Evolutionary conservation across 2,797 vertebrate species (phyloP), one percentile per base, ranked within the genome.

Genomic region (Cyclopterus lumpus): DNA sequence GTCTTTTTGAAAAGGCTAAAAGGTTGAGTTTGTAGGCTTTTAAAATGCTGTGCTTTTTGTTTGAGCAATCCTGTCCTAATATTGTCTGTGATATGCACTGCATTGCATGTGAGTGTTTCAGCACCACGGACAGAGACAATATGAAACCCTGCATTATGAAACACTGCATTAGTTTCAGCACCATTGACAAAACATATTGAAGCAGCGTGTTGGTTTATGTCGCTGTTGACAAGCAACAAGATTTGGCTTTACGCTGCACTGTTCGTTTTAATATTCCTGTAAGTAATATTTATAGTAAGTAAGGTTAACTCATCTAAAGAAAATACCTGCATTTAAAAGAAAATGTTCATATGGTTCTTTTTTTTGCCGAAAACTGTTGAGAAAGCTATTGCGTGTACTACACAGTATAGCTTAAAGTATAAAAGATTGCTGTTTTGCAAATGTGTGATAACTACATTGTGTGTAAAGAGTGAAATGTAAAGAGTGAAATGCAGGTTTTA

Each of bases 51-150:
- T 20, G n/a, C n/a, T 18, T 51, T 9, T 55, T 15, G 6, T 46
- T 36, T 28, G 3, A 73, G 8, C 26, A 46, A 4, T 24, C 1
- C 4, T 57, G 5, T 40, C 11, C 6, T 12, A 7, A n/a, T 64
- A 8, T 26, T 59, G 16, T 57, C 12, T 28, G n/a, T 34, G 16
- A n/a, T 22, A 11, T 55, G 1, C 12, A 44, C 20, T 54, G 14
- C 2, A 3, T 28, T 22, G 42, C 6, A 36, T 9, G 3, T 20
- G 15, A 38, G 5, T 18, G 11, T 36, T 66, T 77, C 71, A 77
- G 62, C 32, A 74, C 71, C 55, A 64, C 49, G 69, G 63, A 85
- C 65, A 81, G 75, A 70, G 64, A 49, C 42, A 51, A 18, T 1
- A 22, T 49, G 20, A 42, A 16, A 8, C 0, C 18, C n/a, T n/a